A percentile compares a stretch with the other conserved stretches of the same genome.
Evolutionary conservation across 1,140 invertebrate genomes (phyloP).

Genomic region (Drosophila ohnishii): DNA sequence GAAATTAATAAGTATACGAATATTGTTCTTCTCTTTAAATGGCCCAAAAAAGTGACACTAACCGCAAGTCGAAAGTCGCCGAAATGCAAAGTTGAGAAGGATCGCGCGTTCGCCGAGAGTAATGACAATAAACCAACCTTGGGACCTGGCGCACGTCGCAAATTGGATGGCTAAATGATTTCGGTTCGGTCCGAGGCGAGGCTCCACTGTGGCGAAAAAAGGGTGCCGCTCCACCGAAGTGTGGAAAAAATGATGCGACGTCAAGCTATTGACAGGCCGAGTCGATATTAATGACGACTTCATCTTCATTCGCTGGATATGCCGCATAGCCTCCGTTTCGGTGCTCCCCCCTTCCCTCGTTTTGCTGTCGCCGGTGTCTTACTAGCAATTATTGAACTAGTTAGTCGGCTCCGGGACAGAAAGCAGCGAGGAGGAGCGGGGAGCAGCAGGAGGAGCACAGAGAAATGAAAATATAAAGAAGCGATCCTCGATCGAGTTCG

Average conservation of each 20-base stretch:
- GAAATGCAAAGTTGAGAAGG: conserved; percentile 29
- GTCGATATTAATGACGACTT: conserved; percentile 81
- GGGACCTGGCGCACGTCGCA: conserved; percentile 52
- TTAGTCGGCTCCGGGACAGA: conserved; percentile 39
- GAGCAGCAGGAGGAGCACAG: background rate
- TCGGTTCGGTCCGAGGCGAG: conserved; percentile 12
- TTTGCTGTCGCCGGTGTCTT: conserved; percentile 60
- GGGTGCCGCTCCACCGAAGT: conserved; percentile 43
- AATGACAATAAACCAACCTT: conserved; percentile 53
- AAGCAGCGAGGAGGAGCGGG: background rate
- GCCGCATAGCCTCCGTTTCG: conserved; percentile 27
- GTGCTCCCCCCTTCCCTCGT: conserved; percentile 1
- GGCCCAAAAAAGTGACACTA: conserved; percentile 24
- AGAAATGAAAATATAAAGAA: background rate
- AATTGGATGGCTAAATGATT: conserved; percentile 53
- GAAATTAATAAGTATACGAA: background rate
- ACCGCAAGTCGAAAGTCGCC: conserved; percentile 11
- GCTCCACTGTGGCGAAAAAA: conserved; percentile 24
- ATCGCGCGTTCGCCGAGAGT: conserved; percentile 9
- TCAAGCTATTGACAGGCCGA: conserved; percentile 78
- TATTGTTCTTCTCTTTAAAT: no score
- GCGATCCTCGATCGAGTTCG: conserved; percentile 3
- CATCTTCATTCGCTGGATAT: conserved; percentile 58
- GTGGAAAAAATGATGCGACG: conserved; percentile 72
- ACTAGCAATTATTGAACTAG: conserved; percentile 76